Conservation (phyloP, 2,797 vertebrate genomes). For the Rhinogobio ventralis region DNA sequence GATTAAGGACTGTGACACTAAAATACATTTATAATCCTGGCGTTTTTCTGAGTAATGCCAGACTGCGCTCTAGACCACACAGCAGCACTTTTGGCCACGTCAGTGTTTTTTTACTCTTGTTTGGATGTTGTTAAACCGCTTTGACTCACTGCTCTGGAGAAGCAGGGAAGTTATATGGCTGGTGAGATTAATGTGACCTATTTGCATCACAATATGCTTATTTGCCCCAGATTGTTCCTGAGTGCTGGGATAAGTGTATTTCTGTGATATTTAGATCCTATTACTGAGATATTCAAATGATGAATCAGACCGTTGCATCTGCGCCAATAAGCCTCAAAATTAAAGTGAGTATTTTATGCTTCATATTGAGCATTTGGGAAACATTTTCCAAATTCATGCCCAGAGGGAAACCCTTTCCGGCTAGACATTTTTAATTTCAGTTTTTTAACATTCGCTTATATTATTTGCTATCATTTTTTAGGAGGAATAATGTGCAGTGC, state of each 20-base stretch:
- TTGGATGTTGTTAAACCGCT: constrained; percentile 53
- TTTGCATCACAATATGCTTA: constrained; percentile 55
- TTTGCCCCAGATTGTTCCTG: constrained; percentile 50
- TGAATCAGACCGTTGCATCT: constrained; percentile 7
- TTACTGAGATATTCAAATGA: constrained; percentile 41
- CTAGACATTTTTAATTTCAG: neutral
- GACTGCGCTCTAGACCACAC: constrained; percentile 22
- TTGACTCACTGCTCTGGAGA: constrained; percentile 38
- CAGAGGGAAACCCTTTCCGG: neutral
- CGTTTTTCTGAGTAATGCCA: neutral
- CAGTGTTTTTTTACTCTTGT: constrained; percentile 51
- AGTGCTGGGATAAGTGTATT: neutral
- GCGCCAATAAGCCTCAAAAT: neutral
- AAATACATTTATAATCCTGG: neutral
- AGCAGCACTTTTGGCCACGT: constrained; percentile 42
- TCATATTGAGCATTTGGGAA: constrained; percentile 15
- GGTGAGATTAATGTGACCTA: constrained; percentile 47
- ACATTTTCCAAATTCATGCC: neutral
- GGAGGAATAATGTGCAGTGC: neutral
- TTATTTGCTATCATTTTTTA: neutral
- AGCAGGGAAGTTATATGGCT: neutral
- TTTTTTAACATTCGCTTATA: neutral
- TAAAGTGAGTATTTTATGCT: neutral
- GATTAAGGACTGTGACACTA: neutral
- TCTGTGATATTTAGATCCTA: constrained; percentile 52